Evolutionary conservation across 2,888 invertebrate genomes (phyloP).

Genomic region (Lepetodrilus schrolli): DNA sequence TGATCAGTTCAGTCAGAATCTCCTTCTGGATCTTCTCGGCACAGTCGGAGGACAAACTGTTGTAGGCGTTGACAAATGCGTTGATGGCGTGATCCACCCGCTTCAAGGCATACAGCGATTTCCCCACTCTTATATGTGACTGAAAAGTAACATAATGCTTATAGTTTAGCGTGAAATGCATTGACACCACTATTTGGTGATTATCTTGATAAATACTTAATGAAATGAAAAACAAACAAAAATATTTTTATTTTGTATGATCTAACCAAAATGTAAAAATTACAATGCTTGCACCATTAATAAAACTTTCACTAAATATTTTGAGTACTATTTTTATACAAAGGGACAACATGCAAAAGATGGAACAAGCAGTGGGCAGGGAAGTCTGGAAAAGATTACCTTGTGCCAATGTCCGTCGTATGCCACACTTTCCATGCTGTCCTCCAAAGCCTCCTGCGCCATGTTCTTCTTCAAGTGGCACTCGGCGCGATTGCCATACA

Average conservation of each 20-base stretch:
- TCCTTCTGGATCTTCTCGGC: constrained; percentile 42
- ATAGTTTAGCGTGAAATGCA: too few species aligned
- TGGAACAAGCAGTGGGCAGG: neutral
- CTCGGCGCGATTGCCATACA: constrained; percentile 60
- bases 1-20: constrained; percentile 44
- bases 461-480: constrained; percentile 47
- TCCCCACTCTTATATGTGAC: constrained; percentile 51
- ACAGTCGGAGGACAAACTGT: constrained; percentile 33
- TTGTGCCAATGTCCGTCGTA: constrained; percentile 60
- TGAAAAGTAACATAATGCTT: constrained; percentile 30
- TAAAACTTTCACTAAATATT: too few species aligned
- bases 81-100: constrained; percentile 41
- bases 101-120: constrained; percentile 37
- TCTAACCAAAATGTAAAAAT: neutral
- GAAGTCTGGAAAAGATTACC: constrained; percentile 37
- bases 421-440: constrained; percentile 56
- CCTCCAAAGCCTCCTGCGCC: constrained; percentile 42
- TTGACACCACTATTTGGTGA: neutral
- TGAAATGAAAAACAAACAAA: neutral
- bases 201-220: neutral
- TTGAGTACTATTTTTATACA: too few species aligned
- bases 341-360: neutral
- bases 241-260: too few species aligned
- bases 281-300: too few species aligned
- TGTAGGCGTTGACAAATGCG: constrained; percentile 53